Conservation (phyloP, 2,113 vertebrate genomes). For the Laterallus jamaicensis region DNA sequence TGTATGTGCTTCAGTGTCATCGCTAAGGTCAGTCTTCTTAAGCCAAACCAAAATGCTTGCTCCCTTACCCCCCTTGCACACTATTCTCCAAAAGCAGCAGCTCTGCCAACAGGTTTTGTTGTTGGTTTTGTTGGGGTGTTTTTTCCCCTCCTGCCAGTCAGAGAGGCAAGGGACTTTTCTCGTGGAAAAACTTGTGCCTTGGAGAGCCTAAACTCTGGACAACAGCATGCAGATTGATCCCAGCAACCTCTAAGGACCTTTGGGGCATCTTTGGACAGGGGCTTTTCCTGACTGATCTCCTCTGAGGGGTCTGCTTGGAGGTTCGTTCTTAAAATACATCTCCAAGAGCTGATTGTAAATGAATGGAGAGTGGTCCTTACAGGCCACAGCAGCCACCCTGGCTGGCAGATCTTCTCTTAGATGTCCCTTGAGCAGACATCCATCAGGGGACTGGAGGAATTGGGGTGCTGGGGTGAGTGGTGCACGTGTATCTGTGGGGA, state of each 20-base stretch:
- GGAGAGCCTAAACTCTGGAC: background rate
- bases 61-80: accelerated
- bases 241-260: background rate
- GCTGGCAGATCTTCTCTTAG: background rate
- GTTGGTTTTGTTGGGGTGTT: background rate
- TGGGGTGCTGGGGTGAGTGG: background rate
- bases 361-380: background rate
- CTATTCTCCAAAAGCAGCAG: background rate
- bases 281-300: background rate
- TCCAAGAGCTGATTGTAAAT: background rate
- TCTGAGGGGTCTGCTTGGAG: background rate
- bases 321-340: background rate
- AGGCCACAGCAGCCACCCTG: background rate
- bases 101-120: background rate
- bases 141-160: background rate
- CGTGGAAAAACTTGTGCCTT: background rate
- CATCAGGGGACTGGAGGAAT: background rate
- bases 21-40: background rate
- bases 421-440: background rate
- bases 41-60: background rate
- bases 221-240: background rate
- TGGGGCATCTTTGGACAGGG: background rate
- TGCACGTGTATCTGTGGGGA: background rate
- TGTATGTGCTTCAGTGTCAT: background rate
- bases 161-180: background rate